A percentile compares a stretch with the other conserved stretches of the same genome.
These are phyloP conservation scores for Andrena minutula DNA, from an alignment of 2,888 invertebrate genomes.

Conservation along the genomic window DNA sequence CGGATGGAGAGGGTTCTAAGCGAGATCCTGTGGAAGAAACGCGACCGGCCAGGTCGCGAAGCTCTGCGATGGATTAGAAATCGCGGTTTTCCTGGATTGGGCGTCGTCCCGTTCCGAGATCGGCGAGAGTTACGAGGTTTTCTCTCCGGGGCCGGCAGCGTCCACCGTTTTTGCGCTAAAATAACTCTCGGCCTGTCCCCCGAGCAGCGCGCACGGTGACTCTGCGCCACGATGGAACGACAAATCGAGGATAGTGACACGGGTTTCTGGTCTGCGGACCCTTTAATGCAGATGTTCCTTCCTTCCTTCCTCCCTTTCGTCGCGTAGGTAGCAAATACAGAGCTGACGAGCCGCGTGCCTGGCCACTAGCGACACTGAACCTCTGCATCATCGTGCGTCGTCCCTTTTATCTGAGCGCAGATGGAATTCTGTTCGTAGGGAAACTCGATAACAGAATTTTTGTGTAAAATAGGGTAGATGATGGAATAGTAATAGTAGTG, in stretches of 20 bases:
- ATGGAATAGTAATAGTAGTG: too few species aligned
- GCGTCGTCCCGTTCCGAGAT: conserved; percentile 75
- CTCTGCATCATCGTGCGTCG: background rate
- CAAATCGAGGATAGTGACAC: conserved; percentile 63
- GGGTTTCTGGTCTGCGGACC: conserved; percentile 31
- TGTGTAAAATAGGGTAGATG: too few species aligned
- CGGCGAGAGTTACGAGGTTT: conserved; percentile 77
- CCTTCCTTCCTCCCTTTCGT: conserved; percentile 1
- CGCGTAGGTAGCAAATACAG: conserved; percentile 17
- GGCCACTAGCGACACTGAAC: background rate
- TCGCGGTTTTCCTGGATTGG: conserved; percentile 77
- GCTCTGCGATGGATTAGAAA: conserved; percentile 76
- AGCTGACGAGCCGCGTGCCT: conserved; percentile 17
- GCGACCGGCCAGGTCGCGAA: background rate
- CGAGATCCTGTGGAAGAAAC: conserved; percentile 13
- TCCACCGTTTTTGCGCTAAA: conserved; percentile 73
- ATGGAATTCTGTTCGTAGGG: too few species aligned
- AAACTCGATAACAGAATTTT: too few species aligned
- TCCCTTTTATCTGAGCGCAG: too few species aligned
- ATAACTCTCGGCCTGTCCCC: conserved; percentile 72
- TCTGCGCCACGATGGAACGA: conserved; percentile 53
- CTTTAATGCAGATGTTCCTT: conserved; percentile 51
- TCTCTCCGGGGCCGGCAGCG: conserved; percentile 73
- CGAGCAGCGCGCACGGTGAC: conserved; percentile 45
- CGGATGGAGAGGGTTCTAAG: background rate